Conservation (phyloP, 2,888 invertebrate species). For the Rotaria macrura region DNA sequence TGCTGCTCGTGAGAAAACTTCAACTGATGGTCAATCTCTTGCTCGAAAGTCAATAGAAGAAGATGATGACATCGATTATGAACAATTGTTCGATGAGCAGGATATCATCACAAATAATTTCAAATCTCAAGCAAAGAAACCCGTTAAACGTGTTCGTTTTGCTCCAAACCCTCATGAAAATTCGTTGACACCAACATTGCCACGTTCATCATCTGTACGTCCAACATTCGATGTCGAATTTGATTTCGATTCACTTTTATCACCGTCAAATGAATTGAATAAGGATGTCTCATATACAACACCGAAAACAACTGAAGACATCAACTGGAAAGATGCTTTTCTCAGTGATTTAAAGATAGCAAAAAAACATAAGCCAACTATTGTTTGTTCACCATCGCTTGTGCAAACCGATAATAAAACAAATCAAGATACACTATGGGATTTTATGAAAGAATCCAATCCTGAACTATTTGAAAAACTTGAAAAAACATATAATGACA, state of each 20-base stretch:
- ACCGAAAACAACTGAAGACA: background rate
- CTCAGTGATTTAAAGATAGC: background rate
- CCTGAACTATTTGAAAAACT: background rate
- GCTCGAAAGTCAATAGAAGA: background rate
- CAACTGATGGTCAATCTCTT: background rate
- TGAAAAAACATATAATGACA: background rate
- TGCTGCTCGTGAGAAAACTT: background rate
- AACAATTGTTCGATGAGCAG: background rate
- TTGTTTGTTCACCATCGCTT: background rate
- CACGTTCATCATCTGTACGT: background rate
- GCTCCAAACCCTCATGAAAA: background rate
- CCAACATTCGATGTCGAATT: background rate
- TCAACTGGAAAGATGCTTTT: background rate
- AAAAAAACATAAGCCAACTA: background rate
- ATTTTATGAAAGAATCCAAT: constrained; percentile 5
- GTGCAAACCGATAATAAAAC: background rate
- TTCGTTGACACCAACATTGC: background rate
- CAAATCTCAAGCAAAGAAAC: background rate
- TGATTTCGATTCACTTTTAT: background rate
- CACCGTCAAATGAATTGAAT: background rate
- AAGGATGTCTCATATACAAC: background rate
- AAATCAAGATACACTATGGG: background rate
- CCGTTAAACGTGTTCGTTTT: background rate
- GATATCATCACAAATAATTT: background rate
- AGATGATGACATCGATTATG: background rate